These are phyloP conservation scores for Sorex araneus DNA, from an alignment of 2,113 vertebrate species.

Conservation along the genomic window DNA sequence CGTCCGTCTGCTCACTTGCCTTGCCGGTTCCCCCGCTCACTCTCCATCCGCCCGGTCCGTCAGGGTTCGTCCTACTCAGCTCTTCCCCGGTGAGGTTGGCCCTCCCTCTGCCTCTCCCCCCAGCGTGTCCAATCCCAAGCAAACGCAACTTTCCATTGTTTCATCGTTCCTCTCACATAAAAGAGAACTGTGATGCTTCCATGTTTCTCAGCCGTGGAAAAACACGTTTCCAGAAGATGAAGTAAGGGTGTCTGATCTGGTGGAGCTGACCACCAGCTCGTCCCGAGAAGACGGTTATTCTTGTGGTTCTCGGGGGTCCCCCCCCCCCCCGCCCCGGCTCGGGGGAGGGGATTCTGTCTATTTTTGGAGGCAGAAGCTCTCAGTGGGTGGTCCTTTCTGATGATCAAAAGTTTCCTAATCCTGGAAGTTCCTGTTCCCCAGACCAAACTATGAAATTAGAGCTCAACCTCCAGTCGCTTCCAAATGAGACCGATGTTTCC, in stretches of 20 bases:
- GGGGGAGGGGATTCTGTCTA: not conserved
- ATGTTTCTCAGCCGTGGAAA: slow-evolving; percentile 36
- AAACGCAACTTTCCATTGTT: slow-evolving; percentile 30
- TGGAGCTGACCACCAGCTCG: slow-evolving; percentile 15
- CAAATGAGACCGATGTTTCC: slow-evolving; percentile 82
- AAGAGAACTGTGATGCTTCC: slow-evolving; percentile 21
- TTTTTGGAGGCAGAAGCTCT: slow-evolving; percentile 49
- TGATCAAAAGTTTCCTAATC: slow-evolving; percentile 78
- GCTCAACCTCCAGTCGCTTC: slow-evolving; percentile 74
- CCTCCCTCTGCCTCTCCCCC: not conserved
- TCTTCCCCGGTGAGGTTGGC: not conserved
- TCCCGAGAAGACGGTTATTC: not conserved
- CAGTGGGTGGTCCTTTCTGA: slow-evolving; percentile 77
- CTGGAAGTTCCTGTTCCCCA: slow-evolving; percentile 77
- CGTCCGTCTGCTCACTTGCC: slow-evolving; percentile 13
- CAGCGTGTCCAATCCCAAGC: not conserved
- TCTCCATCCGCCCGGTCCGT: slow-evolving; percentile 14
- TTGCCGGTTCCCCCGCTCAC: not conserved
- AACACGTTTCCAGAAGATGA: slow-evolving; percentile 39
- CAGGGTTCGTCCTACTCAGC: not conserved
- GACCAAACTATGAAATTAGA: slow-evolving; percentile 74
- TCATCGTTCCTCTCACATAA: slow-evolving; percentile 51
- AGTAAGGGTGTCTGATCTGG: not conserved
- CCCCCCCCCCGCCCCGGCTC: too few relatives aligned
- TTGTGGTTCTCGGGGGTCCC: slow-evolving; percentile 4